Evolutionary conservation across 2,888 invertebrate genomes (phyloP), one percentile per base, ranked within the genome.

Genomic region (Tachina lurida): DNA sequence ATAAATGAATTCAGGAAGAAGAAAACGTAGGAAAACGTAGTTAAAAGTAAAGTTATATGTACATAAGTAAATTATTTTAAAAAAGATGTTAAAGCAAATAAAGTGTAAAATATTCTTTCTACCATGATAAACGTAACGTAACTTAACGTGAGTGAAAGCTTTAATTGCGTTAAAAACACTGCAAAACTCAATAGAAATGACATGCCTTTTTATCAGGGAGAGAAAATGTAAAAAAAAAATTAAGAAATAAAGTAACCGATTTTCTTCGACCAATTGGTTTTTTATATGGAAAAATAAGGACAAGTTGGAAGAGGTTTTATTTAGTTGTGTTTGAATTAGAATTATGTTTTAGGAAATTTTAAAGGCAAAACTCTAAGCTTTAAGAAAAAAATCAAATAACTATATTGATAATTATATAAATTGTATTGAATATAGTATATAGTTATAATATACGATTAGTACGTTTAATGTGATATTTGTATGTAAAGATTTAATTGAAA

Each of bases 81-180:
- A 58, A 43, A 60, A 31, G 54, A 74, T 60, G 22, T 10, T 52
- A n/a, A 65, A 58, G 74, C 65, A 74, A 67, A 81, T 45, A 43
- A 74, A 10, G 15, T 9, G 1, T 15, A 22, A 73, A 60, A 17
- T 60, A 74, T 22, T 67, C 67, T 68, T 81, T 68, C 80, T 81
- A 81, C 80, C 74, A 74, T 52, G 43, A 81, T 52, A 49, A 81
- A 74, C 73, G 74, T 67, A 67, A 63, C 49, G 43, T 63, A n/a
- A 78, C 60, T 43, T 60, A 67, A 52, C 56, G 58, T 73, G 17
- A 73, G 47, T 60, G 43, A 74, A 81, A 74, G 67, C 58, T 8
- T 49, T 65, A 67, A 41, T 49, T 54, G 67, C 74, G 49, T 63
- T 3, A 7, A 49, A 60, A 56, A 80, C 12, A 58, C 47, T 39